Evolutionary conservation across 1,140 invertebrate species (phyloP), one percentile per base, ranked within the genome.

Genomic region (Drosophila biarmipes): DNA sequence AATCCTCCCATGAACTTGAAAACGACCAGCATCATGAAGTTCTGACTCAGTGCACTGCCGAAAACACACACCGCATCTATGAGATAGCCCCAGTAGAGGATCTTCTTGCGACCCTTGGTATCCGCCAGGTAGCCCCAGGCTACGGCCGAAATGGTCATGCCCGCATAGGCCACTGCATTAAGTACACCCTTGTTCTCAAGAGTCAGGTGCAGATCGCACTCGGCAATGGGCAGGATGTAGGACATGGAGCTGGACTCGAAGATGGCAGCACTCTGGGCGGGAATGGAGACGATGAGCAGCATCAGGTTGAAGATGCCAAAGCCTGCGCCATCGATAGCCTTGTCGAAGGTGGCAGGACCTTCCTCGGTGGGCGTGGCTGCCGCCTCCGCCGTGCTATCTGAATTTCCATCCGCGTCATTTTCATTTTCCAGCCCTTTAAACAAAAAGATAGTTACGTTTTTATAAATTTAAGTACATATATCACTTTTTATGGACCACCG

Each of bases 111-210:
- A 1, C 97, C 97, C 27, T 95, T 92, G 0, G 95, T 95, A 84
- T 98, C 97, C 0, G 96, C 95, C 7, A 97, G 80, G 64, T 95
- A 96, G 4, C 97, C 97, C 96, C 96, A 97, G 15, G 97, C 76
- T 79, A 96, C 94, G 0, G 96, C 96, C 48, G 96, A 96, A 0
- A 94, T 92, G 71, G 97, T 95, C 96, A 97, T 97, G 48, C 97
- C 97, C 95, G 86, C 93, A 91, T 95, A 96, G 24, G 94, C 93
- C 42, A 94, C 93, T 0, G 94, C 95, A 63, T 95, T 96, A 0
- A 96, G 84, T 4, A 95, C 92, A 2, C 96, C 95, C 93, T 96
- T 96, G 31, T 96, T 93, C 14, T 94, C 84, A 1, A 95, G 80
- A 1, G 93, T 93, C 34, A 96, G 91, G 19, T 94, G 74, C 38